Base-by-base conservation (phyloP, 1,140 invertebrate genomes). In the Conus ventricosus region DNA sequence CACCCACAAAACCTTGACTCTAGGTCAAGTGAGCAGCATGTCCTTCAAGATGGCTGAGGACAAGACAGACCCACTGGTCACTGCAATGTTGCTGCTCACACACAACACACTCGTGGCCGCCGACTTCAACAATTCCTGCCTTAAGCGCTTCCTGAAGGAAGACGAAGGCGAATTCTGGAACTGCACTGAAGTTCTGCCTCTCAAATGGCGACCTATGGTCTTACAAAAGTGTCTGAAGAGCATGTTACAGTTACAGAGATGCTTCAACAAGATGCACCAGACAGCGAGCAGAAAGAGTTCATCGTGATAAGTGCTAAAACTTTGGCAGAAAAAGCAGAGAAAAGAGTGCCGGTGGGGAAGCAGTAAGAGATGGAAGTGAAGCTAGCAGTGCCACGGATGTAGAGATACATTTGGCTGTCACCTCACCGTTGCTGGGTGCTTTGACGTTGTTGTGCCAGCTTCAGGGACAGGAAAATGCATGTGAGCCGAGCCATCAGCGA, bases 51-150 rank as follows among this genome's bases (percentile, higher is more conserved):
- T 13, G 17, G 20, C 54, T 3, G 23, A 54, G 4, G 85, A 87
- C 51, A 76, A 76, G 17, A 67, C 11, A 5, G 75, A 87, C 23
- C 85, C 85, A 10, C n/a, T 87, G 54, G 85, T 87, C 23, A 87
- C 85, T 3, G 67, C 51, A 7, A 53, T 87, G 54, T 5, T 80
- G 5, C 53, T 60, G 57, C 71, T 87, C 20, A 57, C 71, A 20
- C 67, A 53, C 10, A 23, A 27, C 8, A 7, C 27, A n/a, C 85
- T 87, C 10, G n/a, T 87, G 6, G 85, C 85, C 17, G 75, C 85
- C 13, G 85, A 87, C 75, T 87, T 87, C 71, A 87, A 87, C 85
- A 87, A 87, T 71, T 27, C 54, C 85, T 78, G 85, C 71, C 85
- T 87, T 23, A 87, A 87, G 17, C 71, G 15, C 17, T 57, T 87